Base-by-base conservation (phyloP, 2,888 invertebrate genomes). In the Chelonus formosanus region DNA sequence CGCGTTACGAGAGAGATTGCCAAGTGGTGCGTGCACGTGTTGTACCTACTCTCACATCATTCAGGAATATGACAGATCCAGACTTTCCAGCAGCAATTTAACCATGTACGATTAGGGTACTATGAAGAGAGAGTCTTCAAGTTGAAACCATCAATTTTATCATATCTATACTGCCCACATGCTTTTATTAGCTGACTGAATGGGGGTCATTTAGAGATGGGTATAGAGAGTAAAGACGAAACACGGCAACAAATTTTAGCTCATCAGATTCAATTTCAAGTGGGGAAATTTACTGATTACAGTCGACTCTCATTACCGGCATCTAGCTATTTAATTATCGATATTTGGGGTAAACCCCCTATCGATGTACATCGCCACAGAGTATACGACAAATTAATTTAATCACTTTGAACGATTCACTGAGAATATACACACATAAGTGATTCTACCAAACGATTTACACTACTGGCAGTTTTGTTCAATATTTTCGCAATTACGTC, bases 11-110 rank as follows among this genome's bases (percentile, higher is more conserved):
- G 70, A 20, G 20, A 67, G 62, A 68, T 70, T 68, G 63, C 63
- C 70, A 67, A 70, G 70, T 70, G 68, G 68, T 52, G 59, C 67
- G 55, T 63, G 67, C 63, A 66, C 64, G 67, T 69, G 67, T 65
- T 59, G 63, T 55, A 54, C 52, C 48, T 53, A 50, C 52, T 63
- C 66, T 48, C 61, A 43, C 45, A 63, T 40, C 48, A 65, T 48
- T 31, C 61, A 44, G 54, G 62, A 55, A 47, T 55, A 68, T 68
- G 68, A 68, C 67, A 68, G 64, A 61, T 63, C 54, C 61, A 68
- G 58, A 34, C 62, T 57, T 57, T 52, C 57, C 50, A 47, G 36
- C 66, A 35, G 45, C 53, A 66, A 61, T 66, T 66, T 50, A 7
- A 50, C 5, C 36, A 8, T 20, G 20, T 20, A 20, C 20, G 20